Base-by-base conservation (phyloP, 2,797 vertebrate species). In the Gambelia wislizenii region DNA sequence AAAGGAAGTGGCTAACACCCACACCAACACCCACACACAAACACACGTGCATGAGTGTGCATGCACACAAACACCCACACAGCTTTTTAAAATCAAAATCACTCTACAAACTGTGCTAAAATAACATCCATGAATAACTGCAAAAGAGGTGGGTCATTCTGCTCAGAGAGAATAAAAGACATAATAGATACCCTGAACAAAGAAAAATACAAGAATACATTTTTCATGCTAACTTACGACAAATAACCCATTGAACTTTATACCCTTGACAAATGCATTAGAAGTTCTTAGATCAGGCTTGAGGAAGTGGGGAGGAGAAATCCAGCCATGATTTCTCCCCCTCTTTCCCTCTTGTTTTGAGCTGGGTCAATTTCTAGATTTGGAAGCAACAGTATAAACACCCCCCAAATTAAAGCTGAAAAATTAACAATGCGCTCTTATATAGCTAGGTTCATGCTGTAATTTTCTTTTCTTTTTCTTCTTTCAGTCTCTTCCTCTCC, bases 381-480 rank as follows among this genome's bases (percentile, higher is more conserved):
- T 36, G 80, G 39, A 82, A 75, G 33, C n/a, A 74, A 56, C 52
- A 72, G 52, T 87, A 72, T 64, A 87, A 86, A 59, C 12, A 20
- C 18, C 33, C n/a, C 22, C 33, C 27, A 74, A 74, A n/a, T 61
- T 74, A 47, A 74, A 56, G 12, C n/a, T 33, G 67, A 22, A 82
- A 87, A 87, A 82, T 13, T 42, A 80, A 18, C 36, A 54, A 36
- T 69, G 9, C n/a, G 36, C 36, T 79, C 61, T n/a, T 70, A 22
- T n/a, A 56, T 42, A 76, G 12, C 27, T 72, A 70, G 47, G 67
- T 13, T 64, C 44, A 82, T 67, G 56, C 7, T 88, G 70, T 75
- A 56, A 77, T 59, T 76, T 33, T 44, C n/a, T 22, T 12, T 27
- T 27, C 12, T 6, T 12, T 20, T 39, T 22, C 14, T 36, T 36